Percentiles rank a stretch among this genome's conserved stretches.
Conservation (phyloP, 1,140 invertebrate species). For the Oncopeltus fasciatus region DNA sequence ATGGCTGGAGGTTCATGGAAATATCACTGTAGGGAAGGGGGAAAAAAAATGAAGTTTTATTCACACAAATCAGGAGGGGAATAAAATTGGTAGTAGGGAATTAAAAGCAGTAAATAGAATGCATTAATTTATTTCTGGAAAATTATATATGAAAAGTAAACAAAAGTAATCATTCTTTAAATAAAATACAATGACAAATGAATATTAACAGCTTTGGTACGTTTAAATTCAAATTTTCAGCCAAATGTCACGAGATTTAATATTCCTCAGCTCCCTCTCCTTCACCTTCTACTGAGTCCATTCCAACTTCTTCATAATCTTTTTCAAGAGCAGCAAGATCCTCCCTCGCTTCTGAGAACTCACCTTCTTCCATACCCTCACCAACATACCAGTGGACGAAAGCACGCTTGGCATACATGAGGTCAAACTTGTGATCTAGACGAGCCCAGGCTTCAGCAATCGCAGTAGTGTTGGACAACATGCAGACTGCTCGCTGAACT, state of each 20-base stretch:
- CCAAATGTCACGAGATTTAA: conserved; percentile 14
- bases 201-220: background rate
- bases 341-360: conserved; percentile 47
- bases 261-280: conserved; percentile 36
- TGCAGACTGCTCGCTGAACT: conserved; percentile 70
- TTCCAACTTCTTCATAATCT: conserved; percentile 51
- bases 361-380: conserved; percentile 50
- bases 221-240: background rate
- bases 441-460: conserved; percentile 75
- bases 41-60: too few relatives aligned
- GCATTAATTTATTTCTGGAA: too few relatives aligned
- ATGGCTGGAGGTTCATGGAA: too few relatives aligned
- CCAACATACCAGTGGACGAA: conserved; percentile 31
- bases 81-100: background rate
- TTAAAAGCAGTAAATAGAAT: background rate
- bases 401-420: conserved; percentile 44
- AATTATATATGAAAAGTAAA: background rate
- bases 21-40: too few relatives aligned
- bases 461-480: conserved; percentile 73
- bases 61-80: background rate
- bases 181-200: background rate
- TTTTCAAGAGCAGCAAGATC: conserved; percentile 51
- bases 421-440: conserved; percentile 48
- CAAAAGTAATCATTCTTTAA: background rate
- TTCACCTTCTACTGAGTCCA: conserved; percentile 41